Evolutionary conservation across 2,113 vertebrate genomes (phyloP), one percentile per base, ranked within the genome.

Genomic region (Austrofundulus limnaeus): DNA sequence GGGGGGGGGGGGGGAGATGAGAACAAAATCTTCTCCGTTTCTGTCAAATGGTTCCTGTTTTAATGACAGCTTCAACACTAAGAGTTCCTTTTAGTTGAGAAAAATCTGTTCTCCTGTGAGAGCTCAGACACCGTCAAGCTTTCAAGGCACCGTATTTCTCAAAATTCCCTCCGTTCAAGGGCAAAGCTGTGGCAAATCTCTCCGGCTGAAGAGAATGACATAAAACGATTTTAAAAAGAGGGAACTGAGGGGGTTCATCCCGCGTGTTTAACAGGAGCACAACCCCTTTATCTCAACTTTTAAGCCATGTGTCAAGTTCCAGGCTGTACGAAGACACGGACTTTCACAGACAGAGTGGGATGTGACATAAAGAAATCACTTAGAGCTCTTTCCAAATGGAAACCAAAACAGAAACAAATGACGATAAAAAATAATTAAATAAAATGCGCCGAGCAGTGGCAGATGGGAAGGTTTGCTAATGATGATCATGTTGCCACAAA

Each of bases 161-260:
- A 37, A 77, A 65, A 70, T 60, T 63, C n/a, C 2, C 23, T 53
- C 45, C 50, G 70, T 83, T 85, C 66, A 81, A 81, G 84, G 82
- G 62, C 70, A 81, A 73, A 77, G 58, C 74, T 68, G 77, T 41
- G 24, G 70, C 67, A 70, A 86, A 85, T 80, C 80, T 71, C 50
- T 72, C 28, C 60, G 48, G 53, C 60, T 74, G 47, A 74, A 16
- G 23, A 56, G 54, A 67, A 31, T 38, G 73, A 72, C 52, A 62
- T 56, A 34, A 49, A 47, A 49, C 61, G 13, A 43, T 11, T 56
- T 46, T n/a, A n/a, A 42, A 48, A 66, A 60, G 34, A 50, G 45
- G 25, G 7, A 43, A 48, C 34, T 43, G 49, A 68, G 70, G 72
- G 15, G 57, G 59, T 69, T 61, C 38, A 57, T 54, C 62, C 62